These are phyloP conservation scores for Stigmatopora argus DNA, from an alignment of 2,113 vertebrate genomes.

Conservation along the genomic window DNA sequence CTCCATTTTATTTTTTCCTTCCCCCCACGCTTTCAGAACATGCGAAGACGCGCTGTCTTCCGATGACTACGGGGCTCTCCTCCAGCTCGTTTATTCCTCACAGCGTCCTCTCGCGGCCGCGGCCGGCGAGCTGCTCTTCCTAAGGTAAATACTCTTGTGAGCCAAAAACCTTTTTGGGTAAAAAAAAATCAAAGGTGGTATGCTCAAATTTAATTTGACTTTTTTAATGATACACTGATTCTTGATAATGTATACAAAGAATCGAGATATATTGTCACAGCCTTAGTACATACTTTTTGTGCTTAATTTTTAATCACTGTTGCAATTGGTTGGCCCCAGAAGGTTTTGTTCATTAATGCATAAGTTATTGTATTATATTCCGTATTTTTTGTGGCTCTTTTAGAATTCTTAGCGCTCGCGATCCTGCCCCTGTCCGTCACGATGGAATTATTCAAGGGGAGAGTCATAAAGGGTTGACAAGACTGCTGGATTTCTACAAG, in stretches of 20 bases:
- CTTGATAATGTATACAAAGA: no score
- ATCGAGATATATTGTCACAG: no score
- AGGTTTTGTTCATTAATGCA: no score
- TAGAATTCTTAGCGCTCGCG: slow-evolving; percentile 69
- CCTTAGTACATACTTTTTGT: no score
- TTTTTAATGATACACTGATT: no score
- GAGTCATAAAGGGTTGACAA: slow-evolving; percentile 37
- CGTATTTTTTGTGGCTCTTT: slow-evolving; percentile 25
- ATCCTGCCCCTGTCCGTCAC: slow-evolving; percentile 38
- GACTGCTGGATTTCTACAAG: slow-evolving; percentile 75
- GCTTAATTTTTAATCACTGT: no score
- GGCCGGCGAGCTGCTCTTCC: slow-evolving; percentile 84
- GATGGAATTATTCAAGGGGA: slow-evolving; percentile 51
- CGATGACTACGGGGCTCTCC: slow-evolving; percentile 76
- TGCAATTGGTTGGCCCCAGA: no score
- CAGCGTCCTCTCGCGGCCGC: slow-evolving; percentile 80
- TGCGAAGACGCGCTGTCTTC: slow-evolving; percentile 71
- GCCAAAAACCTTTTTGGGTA: no score
- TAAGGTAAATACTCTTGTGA: slow-evolving; percentile 59
- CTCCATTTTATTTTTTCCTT: not conserved
- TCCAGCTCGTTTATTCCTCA: slow-evolving; percentile 80
- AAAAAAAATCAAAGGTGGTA: no score
- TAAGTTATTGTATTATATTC: no score
- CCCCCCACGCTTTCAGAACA: slow-evolving; percentile 63
- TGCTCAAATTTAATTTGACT: no score